Base-by-base conservation (phyloP, 2,888 invertebrate genomes). In the Papilio demoleus region DNA sequence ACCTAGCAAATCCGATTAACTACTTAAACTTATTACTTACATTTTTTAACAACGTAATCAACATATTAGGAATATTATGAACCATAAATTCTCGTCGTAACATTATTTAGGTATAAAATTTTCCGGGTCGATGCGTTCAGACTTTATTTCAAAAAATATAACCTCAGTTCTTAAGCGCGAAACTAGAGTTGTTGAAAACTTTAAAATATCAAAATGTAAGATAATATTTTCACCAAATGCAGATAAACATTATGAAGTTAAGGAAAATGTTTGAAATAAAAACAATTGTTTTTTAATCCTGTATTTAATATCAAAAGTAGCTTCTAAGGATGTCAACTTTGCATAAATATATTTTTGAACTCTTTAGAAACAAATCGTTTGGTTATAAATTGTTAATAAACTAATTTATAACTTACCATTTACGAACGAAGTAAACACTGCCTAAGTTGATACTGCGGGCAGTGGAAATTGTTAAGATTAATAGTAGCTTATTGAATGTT, bases 401-500 rank as follows among this genome's bases (percentile, higher is more conserved):
- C 14, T n/a, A 27, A 53, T 27, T 53, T 31, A 31, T 17, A 53
- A 31, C 31, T 53, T n/a, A 9, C 27, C 8, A 24, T 53, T 31
- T 31, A 31, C 53, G 27, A 27, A 53, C 31, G 53, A 53, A 31
- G 27, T 53, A 53, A 53, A 53, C 53, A 31, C 31, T 53, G 53
- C 53, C 53, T n/a, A 17, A 53, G 53, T 53, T 53, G 31, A 53
- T 53, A 27, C 53, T 19, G 53, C 14, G 40, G 38, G 59, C 50
- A 40, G 42, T 62, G 42, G 50, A 67, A 53, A 17, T 27, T 42
- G 50, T 27, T 40, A 50, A 50, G 53, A 61, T 67, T 61, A 67
- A 67, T 58, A 38, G 61, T 27, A 24, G 24, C 47, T 53, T 61
- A 67, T 61, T 67, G 67, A 67, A 67, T 61, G 53, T 67, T 61